Percentiles rank a stretch among this genome's conserved stretches.
Conservation (phyloP, 2,888 invertebrate genomes). For the Hirtodrosophila alboralis region DNA sequence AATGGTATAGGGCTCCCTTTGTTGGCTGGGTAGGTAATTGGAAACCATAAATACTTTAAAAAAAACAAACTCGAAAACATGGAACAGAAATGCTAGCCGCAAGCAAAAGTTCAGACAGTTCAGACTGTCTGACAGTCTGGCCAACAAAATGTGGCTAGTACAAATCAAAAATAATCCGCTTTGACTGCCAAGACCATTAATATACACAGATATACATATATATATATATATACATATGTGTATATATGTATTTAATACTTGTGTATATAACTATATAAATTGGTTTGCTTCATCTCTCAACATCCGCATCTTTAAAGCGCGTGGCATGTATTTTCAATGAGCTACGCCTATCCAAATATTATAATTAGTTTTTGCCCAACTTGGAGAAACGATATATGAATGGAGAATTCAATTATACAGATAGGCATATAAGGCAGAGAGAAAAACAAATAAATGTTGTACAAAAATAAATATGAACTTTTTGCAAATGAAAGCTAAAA, state of each 20-base stretch:
- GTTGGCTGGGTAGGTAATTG: conserved; percentile 47
- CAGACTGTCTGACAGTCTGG: conserved; percentile 21
- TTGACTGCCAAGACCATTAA: conserved; percentile 46
- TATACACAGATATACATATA: conserved; percentile 7
- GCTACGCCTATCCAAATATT: conserved; percentile 36
- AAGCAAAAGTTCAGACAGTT: conserved; percentile 18
- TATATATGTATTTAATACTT: conserved; percentile 25
- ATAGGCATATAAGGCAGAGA: conserved; percentile 18
- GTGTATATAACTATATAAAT: conserved; percentile 36
- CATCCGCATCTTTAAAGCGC: conserved; percentile 45
- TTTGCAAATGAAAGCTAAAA: too few species aligned
- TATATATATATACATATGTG: conserved; percentile 3
- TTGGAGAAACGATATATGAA: conserved; percentile 30
- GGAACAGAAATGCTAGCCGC: conserved; percentile 35
- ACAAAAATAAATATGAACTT: too few species aligned
- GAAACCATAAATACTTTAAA: conserved; percentile 67
- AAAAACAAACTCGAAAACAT: conserved; percentile 49
- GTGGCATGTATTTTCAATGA: conserved; percentile 39
- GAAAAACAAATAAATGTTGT: conserved; percentile 8
- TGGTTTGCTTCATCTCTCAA: conserved; percentile 35
- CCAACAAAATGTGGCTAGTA: conserved; percentile 52
- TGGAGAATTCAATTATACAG: conserved; percentile 2
- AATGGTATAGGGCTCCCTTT: conserved; percentile 22
- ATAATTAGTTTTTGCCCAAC: conserved; percentile 62
- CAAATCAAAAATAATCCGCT: conserved; percentile 71